Conservation (phyloP, 2,888 invertebrate species). For the Agrotis exclamationis region DNA sequence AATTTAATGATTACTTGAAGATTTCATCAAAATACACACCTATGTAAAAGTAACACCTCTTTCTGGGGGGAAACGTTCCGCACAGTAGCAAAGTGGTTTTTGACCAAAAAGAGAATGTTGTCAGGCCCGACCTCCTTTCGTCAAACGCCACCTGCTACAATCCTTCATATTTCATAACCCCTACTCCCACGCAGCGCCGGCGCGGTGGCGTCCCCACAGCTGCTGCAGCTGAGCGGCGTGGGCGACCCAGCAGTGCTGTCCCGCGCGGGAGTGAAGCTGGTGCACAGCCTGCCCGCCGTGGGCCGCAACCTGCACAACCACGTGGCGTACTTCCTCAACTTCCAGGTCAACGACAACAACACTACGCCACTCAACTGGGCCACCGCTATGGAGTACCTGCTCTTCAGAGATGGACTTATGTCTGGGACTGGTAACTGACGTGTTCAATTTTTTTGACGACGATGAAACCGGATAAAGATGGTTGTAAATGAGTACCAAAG, state of each 20-base stretch:
- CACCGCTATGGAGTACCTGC: slow-evolving; percentile 97
- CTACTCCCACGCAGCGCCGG: slow-evolving; percentile 90
- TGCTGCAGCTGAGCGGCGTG: slow-evolving; percentile 97
- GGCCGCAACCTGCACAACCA: slow-evolving; percentile 97
- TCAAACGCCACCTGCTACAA: too few relatives aligned
- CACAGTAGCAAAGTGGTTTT: too few relatives aligned
- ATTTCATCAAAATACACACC: background rate
- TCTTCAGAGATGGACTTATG: slow-evolving; percentile 97
- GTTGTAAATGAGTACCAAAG: too few relatives aligned
- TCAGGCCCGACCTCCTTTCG: too few relatives aligned
- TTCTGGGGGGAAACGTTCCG: too few relatives aligned
- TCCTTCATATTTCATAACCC: background rate
- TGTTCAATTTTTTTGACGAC: background rate
- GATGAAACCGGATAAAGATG: background rate
- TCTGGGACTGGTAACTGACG: slow-evolving; percentile 94
- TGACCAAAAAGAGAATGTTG: too few relatives aligned
- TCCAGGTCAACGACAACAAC: slow-evolving; percentile 96
- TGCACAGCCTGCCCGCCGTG: slow-evolving; percentile 95
- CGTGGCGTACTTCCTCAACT: slow-evolving; percentile 95
- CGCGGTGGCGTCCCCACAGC: slow-evolving; percentile 98
- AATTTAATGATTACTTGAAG: background rate
- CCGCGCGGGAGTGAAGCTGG: slow-evolving; percentile 92
- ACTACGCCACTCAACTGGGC: slow-evolving; percentile 97
- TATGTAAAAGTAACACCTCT: too few relatives aligned
- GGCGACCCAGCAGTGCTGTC: slow-evolving; percentile 95